Evolutionary conservation across 2,113 vertebrate species (phyloP).

Genomic region (Zosterops hypoxanthus): DNA sequence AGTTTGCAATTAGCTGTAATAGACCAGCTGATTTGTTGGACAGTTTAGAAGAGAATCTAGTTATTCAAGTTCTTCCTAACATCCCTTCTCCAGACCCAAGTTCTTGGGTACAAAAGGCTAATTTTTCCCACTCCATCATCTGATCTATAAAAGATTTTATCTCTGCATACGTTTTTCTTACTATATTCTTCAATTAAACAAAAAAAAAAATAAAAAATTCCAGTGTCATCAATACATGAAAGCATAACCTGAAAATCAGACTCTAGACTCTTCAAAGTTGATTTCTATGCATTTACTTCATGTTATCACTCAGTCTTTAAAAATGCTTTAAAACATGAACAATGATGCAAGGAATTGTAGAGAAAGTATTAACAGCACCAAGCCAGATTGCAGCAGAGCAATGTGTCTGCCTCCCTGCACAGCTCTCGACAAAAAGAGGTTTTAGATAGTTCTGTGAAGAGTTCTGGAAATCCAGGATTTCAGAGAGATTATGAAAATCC

Average conservation of each 20-base stretch:
- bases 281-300: background rate
- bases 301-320: background rate
- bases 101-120: background rate
- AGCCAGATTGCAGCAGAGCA: background rate
- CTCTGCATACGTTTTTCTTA: background rate
- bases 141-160: background rate
- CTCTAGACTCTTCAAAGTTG: background rate
- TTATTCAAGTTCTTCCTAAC: background rate
- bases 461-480: conserved; percentile 54
- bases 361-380: background rate
- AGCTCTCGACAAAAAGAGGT: background rate
- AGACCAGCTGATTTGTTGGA: background rate
- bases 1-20: background rate
- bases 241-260: background rate
- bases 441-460: background rate
- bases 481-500: conserved; percentile 50
- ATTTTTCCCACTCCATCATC: background rate
- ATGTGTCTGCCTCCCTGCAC: background rate
- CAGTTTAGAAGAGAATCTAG: background rate
- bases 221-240: background rate
- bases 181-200: background rate
- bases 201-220: background rate
- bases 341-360: background rate
- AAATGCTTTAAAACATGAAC: background rate
- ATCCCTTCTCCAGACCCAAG: background rate